phyloP scores from a whole-genome alignment of 2,888 invertebrate species.

The Lasioglossum malachurum region DNA sequence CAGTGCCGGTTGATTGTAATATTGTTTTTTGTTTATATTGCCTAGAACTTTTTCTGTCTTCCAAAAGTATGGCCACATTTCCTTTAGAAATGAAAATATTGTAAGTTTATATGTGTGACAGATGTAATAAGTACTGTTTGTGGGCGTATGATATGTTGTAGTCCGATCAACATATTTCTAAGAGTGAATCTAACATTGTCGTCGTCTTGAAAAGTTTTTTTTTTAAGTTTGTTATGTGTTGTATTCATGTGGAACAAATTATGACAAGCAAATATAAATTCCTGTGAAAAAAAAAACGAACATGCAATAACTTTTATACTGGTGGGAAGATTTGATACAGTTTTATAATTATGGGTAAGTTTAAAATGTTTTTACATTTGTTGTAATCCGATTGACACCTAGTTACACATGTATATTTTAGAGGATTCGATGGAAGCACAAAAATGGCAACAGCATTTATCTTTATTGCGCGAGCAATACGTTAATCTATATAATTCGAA shows the following conservation, averaged over 20 bases:
- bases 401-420: conserved; percentile 52
- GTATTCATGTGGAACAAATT: background rate
- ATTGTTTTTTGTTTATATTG: conserved; percentile 2
- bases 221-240: background rate
- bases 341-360: conserved; percentile 57
- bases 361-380: background rate
- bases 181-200: conserved; percentile 19
- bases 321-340: conserved; percentile 7
- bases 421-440: conserved; percentile 81
- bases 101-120: conserved; percentile 34
- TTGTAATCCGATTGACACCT: background rate
- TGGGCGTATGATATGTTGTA: conserved; percentile 54
- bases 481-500: conserved; percentile 94
- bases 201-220: background rate
- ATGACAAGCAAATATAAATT: conserved; percentile 23
- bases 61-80: conserved; percentile 41
- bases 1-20: background rate
- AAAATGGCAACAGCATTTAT: conserved; percentile 91
- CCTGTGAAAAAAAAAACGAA: conserved; percentile 24
- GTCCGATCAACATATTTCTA: conserved; percentile 26
- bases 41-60: conserved; percentile 44
- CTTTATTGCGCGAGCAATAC: conserved; percentile 95
- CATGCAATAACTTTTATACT: conserved; percentile 51
- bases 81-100: conserved; percentile 31
- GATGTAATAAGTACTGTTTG: conserved; percentile 39